Percentiles rank a stretch among this genome's conserved stretches.
Conservation (phyloP, 2,113 vertebrate genomes). For the Amphilophus citrinellus region DNA sequence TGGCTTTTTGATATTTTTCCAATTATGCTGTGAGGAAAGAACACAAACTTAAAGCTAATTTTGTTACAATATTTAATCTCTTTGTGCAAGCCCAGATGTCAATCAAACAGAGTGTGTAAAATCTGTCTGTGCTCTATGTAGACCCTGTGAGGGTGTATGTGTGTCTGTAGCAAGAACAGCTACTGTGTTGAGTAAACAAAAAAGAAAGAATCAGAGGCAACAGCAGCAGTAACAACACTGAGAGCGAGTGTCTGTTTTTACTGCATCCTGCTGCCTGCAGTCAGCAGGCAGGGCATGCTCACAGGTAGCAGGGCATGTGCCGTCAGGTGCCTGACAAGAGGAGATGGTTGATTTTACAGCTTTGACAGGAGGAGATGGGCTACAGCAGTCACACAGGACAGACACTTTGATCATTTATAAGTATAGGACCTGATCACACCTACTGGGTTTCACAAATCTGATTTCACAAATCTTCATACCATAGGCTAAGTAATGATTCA, state of each 20-base stretch:
- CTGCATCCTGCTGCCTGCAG: neutral
- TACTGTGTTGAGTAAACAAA: neutral
- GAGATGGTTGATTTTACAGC: neutral
- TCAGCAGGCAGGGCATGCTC: constrained; percentile 7
- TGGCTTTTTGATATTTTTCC: neutral
- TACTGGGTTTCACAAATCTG: neutral
- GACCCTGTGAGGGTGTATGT: neutral
- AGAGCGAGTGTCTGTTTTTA: neutral
- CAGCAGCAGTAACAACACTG: neutral
- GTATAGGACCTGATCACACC: neutral
- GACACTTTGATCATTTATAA: neutral
- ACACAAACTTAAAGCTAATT: neutral
- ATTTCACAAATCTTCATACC: neutral
- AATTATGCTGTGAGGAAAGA: neutral
- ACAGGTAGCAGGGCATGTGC: constrained; percentile 8
- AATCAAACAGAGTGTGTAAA: neutral
- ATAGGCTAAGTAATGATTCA: neutral
- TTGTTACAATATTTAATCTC: neutral
- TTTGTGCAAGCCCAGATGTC: neutral
- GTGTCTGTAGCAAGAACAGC: neutral
- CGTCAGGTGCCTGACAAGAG: neutral
- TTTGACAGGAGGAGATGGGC: constrained; percentile 6
- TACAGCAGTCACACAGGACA: neutral
- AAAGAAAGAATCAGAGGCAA: neutral
- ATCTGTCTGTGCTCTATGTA: neutral